Evolutionary conservation across 2,888 invertebrate genomes (phyloP), one percentile per base, ranked within the genome.

Genomic region (Hedya salicella): DNA sequence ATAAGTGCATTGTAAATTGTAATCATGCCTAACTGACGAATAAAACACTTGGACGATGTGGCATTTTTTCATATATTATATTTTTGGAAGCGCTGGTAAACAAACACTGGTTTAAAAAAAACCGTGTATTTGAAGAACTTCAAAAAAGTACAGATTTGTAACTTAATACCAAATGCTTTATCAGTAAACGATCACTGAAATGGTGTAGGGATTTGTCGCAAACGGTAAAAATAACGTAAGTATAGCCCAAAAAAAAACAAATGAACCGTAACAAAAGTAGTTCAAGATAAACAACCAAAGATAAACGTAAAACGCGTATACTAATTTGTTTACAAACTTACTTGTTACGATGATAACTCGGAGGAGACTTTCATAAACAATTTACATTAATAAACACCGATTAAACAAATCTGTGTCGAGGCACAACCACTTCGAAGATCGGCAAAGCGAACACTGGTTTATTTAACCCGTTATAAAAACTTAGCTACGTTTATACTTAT

Each of bases 381-480:
- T 36, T 25, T 19, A 9, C 46, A 32, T 25, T 17, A 44, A 39
- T 39, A 17, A 53, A n/a, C 32, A 8, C 48, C 48, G 39, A 39
- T 59, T 48, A 59, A 48, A 2, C n/a, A 14, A 16, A 40, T 39
- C 25, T 46, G 25, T 6, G 13, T 32, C 17, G 17, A 48, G 52
- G 52, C 42, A 57, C 65, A 52, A 65, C 65, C 52, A 40, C 59
- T 44, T 2, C 57, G 36, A 14, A 19, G 52, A 46, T 44, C 25
- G 11, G n/a, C 59, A 14, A 36, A 16, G 21, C 46, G 44, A 14
- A 6, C 30, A 65, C 65, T 65, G 59, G 65, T 65, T 64, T 46
- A n/a, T 30, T 52, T 19, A 40, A 14, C 17, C 46, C 59, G 65
- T 53, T 60, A 65, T 60, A 65, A 60, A 65, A 65, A 65, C 40